Base-by-base conservation (phyloP, 2,797 vertebrate species). In the Todus mexicanus region DNA sequence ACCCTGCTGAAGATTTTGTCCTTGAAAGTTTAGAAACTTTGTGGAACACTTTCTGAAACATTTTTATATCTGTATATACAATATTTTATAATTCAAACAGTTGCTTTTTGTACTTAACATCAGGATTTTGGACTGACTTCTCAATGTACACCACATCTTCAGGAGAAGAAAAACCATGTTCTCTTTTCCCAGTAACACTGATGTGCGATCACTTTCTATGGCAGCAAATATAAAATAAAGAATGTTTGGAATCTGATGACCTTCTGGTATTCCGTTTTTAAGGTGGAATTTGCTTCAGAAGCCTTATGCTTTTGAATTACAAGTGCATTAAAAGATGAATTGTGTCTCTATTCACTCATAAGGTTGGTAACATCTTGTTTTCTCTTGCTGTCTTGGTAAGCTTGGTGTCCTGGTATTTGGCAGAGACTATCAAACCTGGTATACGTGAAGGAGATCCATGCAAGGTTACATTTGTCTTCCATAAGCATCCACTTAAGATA, bases 81-180 rank as follows among this genome's bases (percentile, higher is more conserved):
- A 73, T 86, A 82, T 96, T 96, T 96, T 96, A 73, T 96, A 96
- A 92, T 82, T 93, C 71, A 78, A 57, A 51, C 75, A 64, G 45
- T 89, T 93, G 66, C 35, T 84, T 96, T 96, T 96, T 96, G 82
- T 96, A 96, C 93, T 89, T 81, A 94, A 94, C 78, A 86, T 56
- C 78, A 90, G 65, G 65, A 84, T 93, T 94, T 95, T 93, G 91
- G 76, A 93, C 82, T 95, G 89, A 84, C 64, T 81, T 91, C 90
- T 80, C 92, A 87, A 81, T n/a, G 73, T 81, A 78, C 31, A 6
- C 60, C 79, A 64, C 48, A 70, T 56, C 79, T 94, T 88, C 54
- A 72, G 89, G 69, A 72, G 80, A 92, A 94, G 74, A 84, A 73
- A 63, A 69, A 31, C 7, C 59, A 15, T 31, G 26, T 81, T 84